Evolutionary conservation across 2,113 vertebrate species (phyloP).

Genomic region (Fulica atra): DNA sequence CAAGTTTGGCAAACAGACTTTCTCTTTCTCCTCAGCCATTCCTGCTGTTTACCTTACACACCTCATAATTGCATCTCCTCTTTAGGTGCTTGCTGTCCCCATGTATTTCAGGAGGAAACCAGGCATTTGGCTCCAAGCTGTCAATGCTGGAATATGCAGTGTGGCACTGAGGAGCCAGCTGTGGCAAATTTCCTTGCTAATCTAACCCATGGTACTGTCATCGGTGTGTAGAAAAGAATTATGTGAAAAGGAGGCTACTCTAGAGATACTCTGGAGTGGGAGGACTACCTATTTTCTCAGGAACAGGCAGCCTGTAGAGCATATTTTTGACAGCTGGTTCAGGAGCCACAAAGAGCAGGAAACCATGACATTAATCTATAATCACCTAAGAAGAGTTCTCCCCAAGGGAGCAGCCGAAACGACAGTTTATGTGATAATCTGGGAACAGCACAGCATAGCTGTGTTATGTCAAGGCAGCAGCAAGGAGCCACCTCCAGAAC

Average conservation of each 20-base stretch:
- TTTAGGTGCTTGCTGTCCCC: neutral
- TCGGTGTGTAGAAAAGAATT: neutral
- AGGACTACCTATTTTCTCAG: neutral
- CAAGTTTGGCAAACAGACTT: neutral
- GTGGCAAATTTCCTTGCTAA: neutral
- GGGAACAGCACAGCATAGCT: neutral
- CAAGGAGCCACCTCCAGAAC: neutral
- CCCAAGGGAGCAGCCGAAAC: neutral
- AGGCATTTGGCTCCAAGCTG: neutral
- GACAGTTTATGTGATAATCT: accelerated
- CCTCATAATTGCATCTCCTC: neutral
- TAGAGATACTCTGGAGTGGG: neutral
- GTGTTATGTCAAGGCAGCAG: neutral
- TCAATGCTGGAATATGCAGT: neutral
- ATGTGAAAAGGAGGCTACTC: neutral
- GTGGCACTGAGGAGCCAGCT: neutral
- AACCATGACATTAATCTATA: neutral
- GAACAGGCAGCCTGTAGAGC: neutral
- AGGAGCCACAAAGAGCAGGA: neutral
- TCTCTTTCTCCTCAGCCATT: neutral
- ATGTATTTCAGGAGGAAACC: neutral
- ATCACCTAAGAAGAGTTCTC: neutral
- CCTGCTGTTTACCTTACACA: neutral
- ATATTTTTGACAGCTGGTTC: neutral
- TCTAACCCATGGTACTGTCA: neutral